Conservation (phyloP, 2,113 vertebrate genomes). For the Hydrochoerus hydrochaeris region DNA sequence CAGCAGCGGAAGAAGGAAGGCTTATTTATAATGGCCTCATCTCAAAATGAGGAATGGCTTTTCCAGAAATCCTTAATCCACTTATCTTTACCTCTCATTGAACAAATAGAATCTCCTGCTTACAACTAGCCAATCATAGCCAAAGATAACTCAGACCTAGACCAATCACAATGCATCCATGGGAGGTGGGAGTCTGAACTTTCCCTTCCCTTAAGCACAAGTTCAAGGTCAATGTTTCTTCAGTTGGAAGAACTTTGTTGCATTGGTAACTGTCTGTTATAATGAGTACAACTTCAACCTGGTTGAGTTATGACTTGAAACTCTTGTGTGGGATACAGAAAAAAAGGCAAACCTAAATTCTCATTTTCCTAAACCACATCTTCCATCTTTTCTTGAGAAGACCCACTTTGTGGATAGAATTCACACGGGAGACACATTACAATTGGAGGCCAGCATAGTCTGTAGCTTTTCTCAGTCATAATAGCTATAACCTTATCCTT, state of each 20-base stretch:
- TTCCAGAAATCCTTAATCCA: background rate
- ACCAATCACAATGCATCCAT: background rate
- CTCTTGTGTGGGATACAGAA: background rate
- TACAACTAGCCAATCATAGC: background rate
- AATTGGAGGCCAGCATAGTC: background rate
- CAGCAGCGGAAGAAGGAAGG: background rate
- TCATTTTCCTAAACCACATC: conserved; percentile 37
- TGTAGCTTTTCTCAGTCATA: background rate
- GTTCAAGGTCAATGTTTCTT: background rate
- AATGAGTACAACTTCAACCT: background rate
- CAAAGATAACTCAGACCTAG: background rate
- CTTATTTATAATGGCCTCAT: background rate
- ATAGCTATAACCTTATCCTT: background rate
- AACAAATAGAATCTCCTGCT: background rate
- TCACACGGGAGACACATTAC: background rate
- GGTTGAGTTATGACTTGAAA: background rate
- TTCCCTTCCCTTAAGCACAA: background rate
- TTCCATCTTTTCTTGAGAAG: conserved; percentile 6
- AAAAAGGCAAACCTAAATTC: background rate
- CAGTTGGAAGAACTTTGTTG: background rate
- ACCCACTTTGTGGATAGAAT: background rate
- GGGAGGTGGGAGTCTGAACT: background rate
- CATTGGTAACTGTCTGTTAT: background rate
- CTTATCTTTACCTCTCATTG: background rate
- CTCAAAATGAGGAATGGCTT: background rate